A percentile compares a stretch with the other conserved stretches of the same genome.
phyloP scores from a whole-genome alignment of 35 echinoderm and acorn worm genomes.

The Patiria miniata region DNA sequence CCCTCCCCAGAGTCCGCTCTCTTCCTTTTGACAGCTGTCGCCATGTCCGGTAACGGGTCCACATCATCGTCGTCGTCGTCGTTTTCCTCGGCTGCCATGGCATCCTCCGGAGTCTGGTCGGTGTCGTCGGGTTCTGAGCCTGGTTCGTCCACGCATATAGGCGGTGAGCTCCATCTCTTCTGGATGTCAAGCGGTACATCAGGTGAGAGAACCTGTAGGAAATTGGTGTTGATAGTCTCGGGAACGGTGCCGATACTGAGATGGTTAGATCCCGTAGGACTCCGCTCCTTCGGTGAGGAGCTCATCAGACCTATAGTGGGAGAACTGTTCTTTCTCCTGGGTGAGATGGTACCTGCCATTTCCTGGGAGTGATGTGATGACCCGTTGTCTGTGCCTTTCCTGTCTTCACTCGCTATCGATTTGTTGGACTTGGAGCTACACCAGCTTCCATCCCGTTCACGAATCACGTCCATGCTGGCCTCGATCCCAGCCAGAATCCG shows the following conservation, averaged over 20 bases:
- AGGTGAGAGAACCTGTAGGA: constrained; percentile 5
- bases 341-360: not conserved
- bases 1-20: constrained; percentile 19
- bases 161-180: constrained; percentile 19
- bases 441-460: constrained; percentile 14
- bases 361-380: not conserved
- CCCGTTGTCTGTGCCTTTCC: not conserved
- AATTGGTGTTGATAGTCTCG: not conserved
- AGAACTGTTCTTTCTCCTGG: not conserved
- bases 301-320: not conserved
- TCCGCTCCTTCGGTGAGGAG: constrained; percentile 7
- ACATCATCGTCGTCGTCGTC: constrained; percentile 33
- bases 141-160: not conserved
- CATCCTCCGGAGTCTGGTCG: constrained; percentile 17
- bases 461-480: constrained; percentile 26
- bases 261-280: constrained; percentile 4
- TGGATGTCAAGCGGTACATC: not conserved
- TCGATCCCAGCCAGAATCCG: constrained; percentile 12
- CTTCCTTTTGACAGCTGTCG: constrained; percentile 12
- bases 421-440: constrained; percentile 10
- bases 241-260: not conserved
- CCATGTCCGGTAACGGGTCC: constrained; percentile 1
- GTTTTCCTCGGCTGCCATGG: constrained; percentile 30
- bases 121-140: constrained; percentile 5
- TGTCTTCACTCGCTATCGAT: not conserved